Evolutionary conservation across 1,140 invertebrate genomes (phyloP), one percentile per base, ranked within the genome.

Genomic region (Leptinotarsa defecta): DNA sequence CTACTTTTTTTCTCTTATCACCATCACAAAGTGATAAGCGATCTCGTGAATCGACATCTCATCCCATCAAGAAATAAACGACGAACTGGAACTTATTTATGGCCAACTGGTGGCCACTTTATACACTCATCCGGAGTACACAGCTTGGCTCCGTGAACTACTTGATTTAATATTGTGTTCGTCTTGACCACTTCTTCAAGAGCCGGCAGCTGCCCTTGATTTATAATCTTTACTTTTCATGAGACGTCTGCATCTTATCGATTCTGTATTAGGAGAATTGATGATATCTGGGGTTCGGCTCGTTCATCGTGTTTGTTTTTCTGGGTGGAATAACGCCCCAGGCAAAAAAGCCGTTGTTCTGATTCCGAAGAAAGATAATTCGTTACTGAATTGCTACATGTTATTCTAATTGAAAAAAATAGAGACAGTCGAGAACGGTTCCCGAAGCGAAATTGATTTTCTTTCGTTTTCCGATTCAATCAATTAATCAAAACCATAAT

Each of bases 161-260:
- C 52, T 57, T 57, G 52, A 57, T 57, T 57, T 57, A 57, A 57
- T 57, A 57, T 15, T 57, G 52, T 57, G 52, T 57, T 57, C 52
- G 15, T 57, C 15, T 57, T 57, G 52, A 57, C 52, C 52, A 57
- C 52, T 57, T 57, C 52, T 57, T 19, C 52, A 57, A 57, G 52
- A 19, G 52, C 52, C 52, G 52, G 52, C 52, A 57, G 52, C 52
- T 57, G 52, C n/a, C n/a, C 52, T 57, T 57, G 52, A 57, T 57
- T 57, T 57, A 57, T 57, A 57, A 57, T 57, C 52, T 57, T 57
- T 57, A 57, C 52, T 57, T 57, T 57, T 57, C 52, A 57, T 57
- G 52, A 57, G 52, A 57, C 52, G 52, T 57, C 52, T 57, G 52
- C 52, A 57, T 57, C 52, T 19, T 57, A 57, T 57, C 52, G 52